A percentile compares a stretch with the other conserved stretches of the same genome.
phyloP scores from a whole-genome alignment of 2,888 invertebrate species.

The Sinohyriopsis cumingii region DNA sequence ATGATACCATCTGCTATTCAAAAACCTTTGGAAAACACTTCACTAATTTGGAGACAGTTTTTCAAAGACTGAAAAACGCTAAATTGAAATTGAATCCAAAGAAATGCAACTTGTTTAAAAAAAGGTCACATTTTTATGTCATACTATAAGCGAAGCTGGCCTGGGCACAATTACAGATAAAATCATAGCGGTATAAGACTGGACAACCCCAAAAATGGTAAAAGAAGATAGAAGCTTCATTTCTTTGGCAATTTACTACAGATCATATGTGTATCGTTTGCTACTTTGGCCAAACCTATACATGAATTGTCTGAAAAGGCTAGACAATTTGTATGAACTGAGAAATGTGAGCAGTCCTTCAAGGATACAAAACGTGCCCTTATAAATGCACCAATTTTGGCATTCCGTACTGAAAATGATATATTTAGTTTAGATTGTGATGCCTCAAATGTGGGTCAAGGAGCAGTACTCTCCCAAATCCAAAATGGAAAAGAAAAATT shows the following conservation, averaged over 20 bases:
- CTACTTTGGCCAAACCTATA: too few species aligned
- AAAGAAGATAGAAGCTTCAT: too few species aligned
- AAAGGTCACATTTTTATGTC: slow-evolving; percentile 9
- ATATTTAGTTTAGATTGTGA: background rate
- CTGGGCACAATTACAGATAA: slow-evolving; percentile 9
- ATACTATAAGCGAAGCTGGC: slow-evolving; percentile 11
- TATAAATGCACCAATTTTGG: too few species aligned
- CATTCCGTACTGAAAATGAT: too few species aligned
- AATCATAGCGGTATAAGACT: background rate
- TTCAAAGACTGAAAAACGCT: background rate
- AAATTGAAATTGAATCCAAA: background rate
- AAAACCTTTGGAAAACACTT: slow-evolving; percentile 18
- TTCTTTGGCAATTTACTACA: too few species aligned
- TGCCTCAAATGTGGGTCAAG: background rate
- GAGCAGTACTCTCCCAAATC: background rate
- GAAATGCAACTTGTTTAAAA: slow-evolving; percentile 8
- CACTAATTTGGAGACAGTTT: background rate
- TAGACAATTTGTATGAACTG: too few species aligned
- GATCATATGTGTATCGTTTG: too few species aligned
- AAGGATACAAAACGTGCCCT: too few species aligned
- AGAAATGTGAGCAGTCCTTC: too few species aligned
- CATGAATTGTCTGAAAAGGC: too few species aligned
- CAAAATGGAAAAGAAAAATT: background rate
- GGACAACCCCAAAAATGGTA: background rate
- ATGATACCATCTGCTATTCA: slow-evolving; percentile 25